Evolutionary conservation across 2,797 vertebrate species (phyloP), one percentile per base, ranked within the genome.

Genomic region (Falco concolor): DNA sequence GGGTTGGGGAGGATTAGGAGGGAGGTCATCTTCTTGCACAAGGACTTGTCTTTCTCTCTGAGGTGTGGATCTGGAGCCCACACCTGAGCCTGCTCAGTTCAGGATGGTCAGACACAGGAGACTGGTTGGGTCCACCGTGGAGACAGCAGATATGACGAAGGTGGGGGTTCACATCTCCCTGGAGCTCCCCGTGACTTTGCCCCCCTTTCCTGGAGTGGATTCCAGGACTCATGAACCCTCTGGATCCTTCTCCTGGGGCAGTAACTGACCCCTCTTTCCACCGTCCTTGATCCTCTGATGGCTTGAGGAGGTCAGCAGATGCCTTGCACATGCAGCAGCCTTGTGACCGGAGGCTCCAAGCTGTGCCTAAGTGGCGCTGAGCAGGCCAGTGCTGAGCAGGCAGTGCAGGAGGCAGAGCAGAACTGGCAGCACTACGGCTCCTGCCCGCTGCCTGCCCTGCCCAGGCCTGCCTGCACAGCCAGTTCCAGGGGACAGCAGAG

Each of bases 361-460:
- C 47, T 2, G 0, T 83, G 42, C 57, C 65, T 52, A 3, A 7
- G 16, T 1, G 30, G 34, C 9, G 2, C 10, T 0, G 44, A 52
- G 1, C 1, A 2, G 63, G 20, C 10, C 67, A 53, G 53, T 6
- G 67, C 65, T n/a, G 49, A 38, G 54, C 45, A 23, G 56, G 40
- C 59, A 56, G 38, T 2, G 16, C 9, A 32, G 50, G 40, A 68
- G 63, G 77, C 61, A 63, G 80, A 59, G 93, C 79, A 86, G 73
- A 74, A 47, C 12, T 11, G 76, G 68, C 60, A 90, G 80, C 57
- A 5, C 40, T 0, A 7, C 38, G 45, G 54, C 64, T 83, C 52
- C 86, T 90, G 56, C 50, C 38, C 17, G 2, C 47, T 28, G 30
- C 73, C 82, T 63, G 84, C 57, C 63, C 87, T 60, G 81, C 57